phyloP scores from a whole-genome alignment of 2,113 vertebrate species.

The Peucedramus taeniatus region DNA sequence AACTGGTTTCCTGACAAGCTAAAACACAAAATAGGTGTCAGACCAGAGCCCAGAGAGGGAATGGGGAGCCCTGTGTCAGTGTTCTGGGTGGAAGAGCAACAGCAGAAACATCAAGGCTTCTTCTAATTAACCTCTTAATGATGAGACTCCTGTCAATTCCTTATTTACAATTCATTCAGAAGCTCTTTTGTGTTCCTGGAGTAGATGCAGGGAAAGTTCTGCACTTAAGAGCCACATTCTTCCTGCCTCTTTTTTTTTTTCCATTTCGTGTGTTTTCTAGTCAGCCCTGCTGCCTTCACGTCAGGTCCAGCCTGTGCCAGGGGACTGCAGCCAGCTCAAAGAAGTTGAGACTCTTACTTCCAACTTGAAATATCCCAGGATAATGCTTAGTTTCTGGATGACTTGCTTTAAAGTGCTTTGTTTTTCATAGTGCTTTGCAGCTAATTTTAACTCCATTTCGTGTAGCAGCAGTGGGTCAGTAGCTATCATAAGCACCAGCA shows the following conservation, averaged over 20 bases:
- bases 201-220: background rate
- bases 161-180: background rate
- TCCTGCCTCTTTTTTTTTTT: background rate
- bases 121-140: conserved; percentile 21
- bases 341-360: background rate
- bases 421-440: background rate
- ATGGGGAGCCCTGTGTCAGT: accelerated
- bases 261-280: background rate
- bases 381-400: conserved; percentile 25
- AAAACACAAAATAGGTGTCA: background rate
- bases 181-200: background rate
- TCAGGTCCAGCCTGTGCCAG: background rate
- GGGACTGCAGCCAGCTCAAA: conserved; percentile 23
- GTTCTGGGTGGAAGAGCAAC: background rate
- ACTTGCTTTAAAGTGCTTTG: background rate
- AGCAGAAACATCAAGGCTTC: background rate
- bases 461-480: background rate
- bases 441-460: conserved; percentile 27
- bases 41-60: background rate
- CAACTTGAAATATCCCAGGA: conserved; percentile 3
- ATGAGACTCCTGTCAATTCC: background rate
- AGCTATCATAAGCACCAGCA: background rate
- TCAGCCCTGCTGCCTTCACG: background rate
- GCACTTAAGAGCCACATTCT: background rate
- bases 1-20: background rate